Percentiles rank a stretch among this genome's conserved stretches.
phyloP scores from a whole-genome alignment of 2,113 vertebrate species.

The Brienomyrus brachyistius region DNA sequence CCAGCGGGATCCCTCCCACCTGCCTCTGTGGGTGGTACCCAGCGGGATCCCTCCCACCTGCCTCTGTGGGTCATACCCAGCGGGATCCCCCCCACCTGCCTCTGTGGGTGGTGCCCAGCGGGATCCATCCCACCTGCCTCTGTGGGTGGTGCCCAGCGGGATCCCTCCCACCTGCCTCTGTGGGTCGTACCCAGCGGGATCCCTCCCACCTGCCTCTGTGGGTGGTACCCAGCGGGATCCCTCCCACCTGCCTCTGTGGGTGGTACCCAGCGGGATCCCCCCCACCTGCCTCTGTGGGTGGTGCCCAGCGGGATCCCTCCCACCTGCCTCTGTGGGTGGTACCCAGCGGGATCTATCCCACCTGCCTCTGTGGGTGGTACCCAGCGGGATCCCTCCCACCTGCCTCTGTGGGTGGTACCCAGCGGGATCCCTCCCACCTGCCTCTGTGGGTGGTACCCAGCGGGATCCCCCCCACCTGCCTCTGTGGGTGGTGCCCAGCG shows the following conservation, averaged over 20 bases:
- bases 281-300: not conserved
- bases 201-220: too few species aligned
- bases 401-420: not conserved
- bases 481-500: not conserved
- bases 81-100: too few species aligned
- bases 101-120: too few species aligned
- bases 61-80: too few species aligned
- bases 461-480: too few species aligned
- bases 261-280: not conserved
- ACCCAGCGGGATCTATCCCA: too few species aligned
- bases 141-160: not conserved
- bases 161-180: not conserved
- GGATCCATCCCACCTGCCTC: not conserved
- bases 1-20: too few species aligned
- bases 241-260: not conserved
- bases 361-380: not conserved
- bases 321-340: not conserved
- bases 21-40: not conserved
- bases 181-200: not conserved
- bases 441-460: too few species aligned
- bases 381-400: not conserved
- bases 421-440: too few species aligned
- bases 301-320: not conserved
- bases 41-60: not conserved
- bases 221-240: not conserved